phyloP scores from a whole-genome alignment of 2,113 vertebrate genomes.

The Hippocampus guttulatus region DNA sequence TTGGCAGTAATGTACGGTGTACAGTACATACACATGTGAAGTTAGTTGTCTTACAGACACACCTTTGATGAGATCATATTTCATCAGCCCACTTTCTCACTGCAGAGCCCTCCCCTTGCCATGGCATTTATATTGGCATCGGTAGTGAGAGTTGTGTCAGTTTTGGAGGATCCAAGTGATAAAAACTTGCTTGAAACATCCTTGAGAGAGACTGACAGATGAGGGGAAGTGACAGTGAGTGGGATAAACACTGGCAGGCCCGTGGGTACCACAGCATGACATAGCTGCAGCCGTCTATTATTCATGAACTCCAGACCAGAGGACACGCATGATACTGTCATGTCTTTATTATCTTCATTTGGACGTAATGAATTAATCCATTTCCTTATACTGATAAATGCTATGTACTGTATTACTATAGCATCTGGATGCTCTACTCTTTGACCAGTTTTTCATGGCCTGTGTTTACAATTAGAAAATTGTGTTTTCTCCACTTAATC shows the following conservation, averaged over 20 bases:
- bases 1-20: neutral
- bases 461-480: neutral
- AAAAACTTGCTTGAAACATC: slow-evolving; percentile 8
- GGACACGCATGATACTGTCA: neutral
- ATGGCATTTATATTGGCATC: slow-evolving; percentile 21
- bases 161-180: slow-evolving; percentile 4
- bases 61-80: slow-evolving; percentile 64
- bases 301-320: slow-evolving; percentile 40
- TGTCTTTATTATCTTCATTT: neutral
- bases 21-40: slow-evolving; percentile 3
- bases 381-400: neutral
- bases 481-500: neutral
- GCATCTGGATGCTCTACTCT: neutral
- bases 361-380: neutral
- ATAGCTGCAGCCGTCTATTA: slow-evolving; percentile 48
- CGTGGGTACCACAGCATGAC: slow-evolving; percentile 50
- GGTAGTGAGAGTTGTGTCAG: slow-evolving; percentile 14
- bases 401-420: neutral
- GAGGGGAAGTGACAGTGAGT: slow-evolving; percentile 20
- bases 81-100: slow-evolving; percentile 67
- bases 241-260: slow-evolving; percentile 24
- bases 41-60: slow-evolving; percentile 35
- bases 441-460: neutral
- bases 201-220: slow-evolving; percentile 21
- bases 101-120: slow-evolving; percentile 21